Percentiles rank a stretch among this genome's conserved stretches.
These are phyloP conservation scores for Bubo blakistoni DNA, from an alignment of 2,113 vertebrate species.

Conservation along the genomic window DNA sequence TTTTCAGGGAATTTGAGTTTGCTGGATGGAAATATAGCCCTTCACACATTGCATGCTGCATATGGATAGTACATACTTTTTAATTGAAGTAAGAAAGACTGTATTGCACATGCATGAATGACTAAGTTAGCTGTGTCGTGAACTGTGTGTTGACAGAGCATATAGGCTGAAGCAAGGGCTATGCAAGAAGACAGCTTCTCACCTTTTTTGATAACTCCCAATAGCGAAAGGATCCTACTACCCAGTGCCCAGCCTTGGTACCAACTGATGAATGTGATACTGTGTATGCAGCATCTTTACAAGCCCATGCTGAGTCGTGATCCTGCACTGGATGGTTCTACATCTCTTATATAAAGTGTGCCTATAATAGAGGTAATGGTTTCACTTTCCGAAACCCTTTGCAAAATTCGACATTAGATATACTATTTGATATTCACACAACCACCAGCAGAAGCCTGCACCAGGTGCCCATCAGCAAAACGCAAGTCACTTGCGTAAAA, in stretches of 20 bases:
- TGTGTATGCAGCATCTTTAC: slow-evolving; percentile 33
- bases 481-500: slow-evolving; percentile 7
- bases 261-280: slow-evolving; percentile 19
- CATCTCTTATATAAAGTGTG: slow-evolving; percentile 51
- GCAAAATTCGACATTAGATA: slow-evolving; percentile 28
- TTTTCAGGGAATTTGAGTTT: not conserved
- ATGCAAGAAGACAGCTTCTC: slow-evolving; percentile 49
- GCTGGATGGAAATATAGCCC: slow-evolving; percentile 54
- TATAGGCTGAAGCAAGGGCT: slow-evolving; percentile 46
- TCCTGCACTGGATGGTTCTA: slow-evolving; percentile 50
- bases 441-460: slow-evolving; percentile 45
- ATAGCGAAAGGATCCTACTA: slow-evolving; percentile 37
- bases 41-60: slow-evolving; percentile 53
- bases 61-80: slow-evolving; percentile 10
- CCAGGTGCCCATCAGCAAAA: slow-evolving; percentile 8
- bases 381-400: slow-evolving; percentile 41
- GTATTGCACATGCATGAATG: slow-evolving; percentile 58
- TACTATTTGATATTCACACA: slow-evolving; percentile 36
- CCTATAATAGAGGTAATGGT: slow-evolving; percentile 62
- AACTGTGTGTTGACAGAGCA: slow-evolving; percentile 10
- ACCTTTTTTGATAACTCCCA: slow-evolving; percentile 32
- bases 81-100: not conserved
- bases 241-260: slow-evolving; percentile 51
- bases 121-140: slow-evolving; percentile 16
- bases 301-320: slow-evolving; percentile 52